Evolutionary conservation across 2,797 vertebrate species (phyloP).

Genomic region (Danio choprae): DNA sequence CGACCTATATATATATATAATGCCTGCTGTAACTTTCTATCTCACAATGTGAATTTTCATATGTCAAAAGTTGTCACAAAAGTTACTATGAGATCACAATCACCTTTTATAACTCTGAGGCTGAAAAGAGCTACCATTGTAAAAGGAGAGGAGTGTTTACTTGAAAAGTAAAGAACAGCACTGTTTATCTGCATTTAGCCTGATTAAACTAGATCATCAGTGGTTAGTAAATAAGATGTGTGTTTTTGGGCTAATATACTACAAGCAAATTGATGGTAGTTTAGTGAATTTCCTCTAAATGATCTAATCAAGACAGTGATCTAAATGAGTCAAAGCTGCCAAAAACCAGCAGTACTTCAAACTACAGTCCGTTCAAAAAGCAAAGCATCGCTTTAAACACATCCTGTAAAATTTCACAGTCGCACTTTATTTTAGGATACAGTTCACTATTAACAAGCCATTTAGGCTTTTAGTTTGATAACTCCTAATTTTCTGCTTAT

Average conservation of each 20-base stretch:
- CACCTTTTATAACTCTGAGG: neutral
- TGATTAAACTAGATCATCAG: neutral
- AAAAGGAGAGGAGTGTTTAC: neutral
- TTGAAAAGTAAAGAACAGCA: neutral
- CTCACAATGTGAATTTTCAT: no score
- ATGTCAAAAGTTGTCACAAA: no score
- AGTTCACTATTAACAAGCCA: no score
- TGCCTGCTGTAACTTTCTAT: no score
- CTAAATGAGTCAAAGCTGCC: neutral
- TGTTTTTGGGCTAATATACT: neutral
- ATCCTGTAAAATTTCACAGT: no score
- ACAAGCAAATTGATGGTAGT: neutral
- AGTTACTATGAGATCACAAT: no score
- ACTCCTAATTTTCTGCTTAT: no score
- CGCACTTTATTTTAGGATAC: no score
- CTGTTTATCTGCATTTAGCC: neutral
- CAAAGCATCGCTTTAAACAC: neutral
- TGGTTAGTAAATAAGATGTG: neutral
- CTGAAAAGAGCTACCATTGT: neutral
- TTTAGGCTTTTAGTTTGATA: no score
- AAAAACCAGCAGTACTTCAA: neutral
- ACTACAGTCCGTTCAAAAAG: neutral
- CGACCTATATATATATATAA: no score
- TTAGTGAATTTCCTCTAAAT: neutral
- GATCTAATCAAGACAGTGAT: neutral